These are phyloP conservation scores for Bathynomus jamesi DNA, from an alignment of 1,140 invertebrate species.

Conservation along the genomic window DNA sequence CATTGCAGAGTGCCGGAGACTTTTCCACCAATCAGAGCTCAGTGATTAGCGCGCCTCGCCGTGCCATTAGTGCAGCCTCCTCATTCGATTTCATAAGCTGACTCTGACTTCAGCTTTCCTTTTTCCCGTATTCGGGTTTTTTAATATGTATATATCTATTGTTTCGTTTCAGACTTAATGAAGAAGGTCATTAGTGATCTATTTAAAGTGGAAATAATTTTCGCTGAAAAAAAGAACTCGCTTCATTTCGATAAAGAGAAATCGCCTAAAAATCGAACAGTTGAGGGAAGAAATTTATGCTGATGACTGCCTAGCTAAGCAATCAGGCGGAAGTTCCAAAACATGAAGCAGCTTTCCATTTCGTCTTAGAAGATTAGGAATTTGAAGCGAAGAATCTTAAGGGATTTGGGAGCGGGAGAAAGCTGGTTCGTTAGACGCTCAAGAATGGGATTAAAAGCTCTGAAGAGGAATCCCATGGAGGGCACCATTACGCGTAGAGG, in stretches of 20 bases:
- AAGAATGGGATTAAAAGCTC: constrained; percentile 25
- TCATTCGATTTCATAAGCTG: constrained; percentile 18
- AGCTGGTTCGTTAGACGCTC: constrained; percentile 25
- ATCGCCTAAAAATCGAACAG: background rate
- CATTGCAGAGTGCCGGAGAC: constrained; percentile 30
- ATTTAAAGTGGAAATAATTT: background rate
- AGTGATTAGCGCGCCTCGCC: constrained; percentile 36
- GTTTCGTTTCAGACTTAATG: background rate
- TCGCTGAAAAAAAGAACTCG: background rate
- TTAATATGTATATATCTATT: background rate
- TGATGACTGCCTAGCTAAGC: constrained; percentile 32
- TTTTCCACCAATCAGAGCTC: constrained; percentile 35
- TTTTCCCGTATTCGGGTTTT: too few species aligned
- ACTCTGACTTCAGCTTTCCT: constrained; percentile 13
- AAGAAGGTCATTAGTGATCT: too few species aligned
- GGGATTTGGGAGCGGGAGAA: constrained; percentile 9
- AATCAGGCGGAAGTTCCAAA: constrained; percentile 31
- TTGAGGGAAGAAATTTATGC: constrained; percentile 30
- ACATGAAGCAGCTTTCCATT: constrained; percentile 36
- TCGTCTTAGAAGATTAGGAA: constrained; percentile 31
- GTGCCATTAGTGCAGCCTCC: constrained; percentile 34
- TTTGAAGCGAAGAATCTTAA: constrained; percentile 19
- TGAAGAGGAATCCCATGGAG: constrained; percentile 13
- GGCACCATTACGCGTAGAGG: background rate
- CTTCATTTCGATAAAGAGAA: background rate